Evolutionary conservation across 1,140 invertebrate genomes (phyloP), one percentile per base, ranked within the genome.

Genomic region (Brachionus paranguensis): DNA sequence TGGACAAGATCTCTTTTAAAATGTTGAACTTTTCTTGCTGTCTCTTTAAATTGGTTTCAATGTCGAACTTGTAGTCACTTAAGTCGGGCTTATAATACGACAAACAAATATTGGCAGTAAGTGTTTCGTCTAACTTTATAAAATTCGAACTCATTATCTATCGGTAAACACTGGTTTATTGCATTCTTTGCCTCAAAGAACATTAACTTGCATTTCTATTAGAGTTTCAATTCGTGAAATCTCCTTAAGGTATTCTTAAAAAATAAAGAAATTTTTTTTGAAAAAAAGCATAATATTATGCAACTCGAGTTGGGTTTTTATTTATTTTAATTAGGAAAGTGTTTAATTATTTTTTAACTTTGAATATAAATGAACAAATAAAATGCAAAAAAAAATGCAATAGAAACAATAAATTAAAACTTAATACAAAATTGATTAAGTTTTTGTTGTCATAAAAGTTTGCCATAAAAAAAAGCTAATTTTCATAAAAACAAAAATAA

Each of bases 81-180:
- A 81, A 64, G n/a, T 81, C 78, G 6, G 53, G 53, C 17, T 64
- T 81, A 33, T 81, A 81, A 81, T 64, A 81, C 41, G 78, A 81
- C 53, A 81, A 68, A n/a, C 78, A 81, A 60, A 64, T 47, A 47
- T 81, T 81, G 10, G 78, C 33, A 47, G 37, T 81, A 8, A 76
- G 20, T 27, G 72, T 76, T 27, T 76, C 72, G 24, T 76, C 72
- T 47, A 76, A 27, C 50, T 24, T 47, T 27, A 76, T 76, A 50
- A 50, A 76, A 76, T 76, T 76, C 14, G 41, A 50, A 76, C 33
- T 76, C 72, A 76, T 76, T 47, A 24, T 76, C 47, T 76, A 14
- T 47, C 45, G 11, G 45, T 12, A 47, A 47, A 47, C 27, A 24
- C 6, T 24, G 20, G 20, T 50, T 24, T 50, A 37, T 70, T 70